These are phyloP conservation scores for Polypterus senegalus DNA, from an alignment of 2,113 vertebrate genomes.

Conservation along the genomic window DNA sequence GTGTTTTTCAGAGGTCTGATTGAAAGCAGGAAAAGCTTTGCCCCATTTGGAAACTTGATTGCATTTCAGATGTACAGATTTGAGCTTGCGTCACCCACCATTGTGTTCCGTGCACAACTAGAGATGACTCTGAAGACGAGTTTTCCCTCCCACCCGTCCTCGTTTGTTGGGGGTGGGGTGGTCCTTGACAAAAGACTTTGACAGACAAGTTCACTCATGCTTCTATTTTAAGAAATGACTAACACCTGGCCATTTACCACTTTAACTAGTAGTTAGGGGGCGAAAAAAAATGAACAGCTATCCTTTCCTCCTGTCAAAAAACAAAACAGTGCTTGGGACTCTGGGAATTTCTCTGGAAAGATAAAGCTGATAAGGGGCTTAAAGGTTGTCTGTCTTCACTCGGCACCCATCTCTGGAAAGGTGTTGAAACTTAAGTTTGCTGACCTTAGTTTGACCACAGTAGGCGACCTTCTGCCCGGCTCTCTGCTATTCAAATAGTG, in stretches of 20 bases:
- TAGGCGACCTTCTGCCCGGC: not conserved
- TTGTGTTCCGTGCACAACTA: no score
- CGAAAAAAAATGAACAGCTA: not conserved
- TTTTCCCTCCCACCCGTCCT: no score
- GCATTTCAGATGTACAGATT: no score
- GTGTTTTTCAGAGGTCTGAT: no score
- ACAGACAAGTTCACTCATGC: not conserved
- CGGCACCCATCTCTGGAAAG: conserved; percentile 3
- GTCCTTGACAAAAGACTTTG: not conserved
- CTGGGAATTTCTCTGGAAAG: not conserved
- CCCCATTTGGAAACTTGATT: no score
- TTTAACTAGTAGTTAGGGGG: not conserved
- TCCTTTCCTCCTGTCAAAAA: not conserved
- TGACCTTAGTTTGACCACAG: not conserved
- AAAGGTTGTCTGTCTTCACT: conserved; percentile 11
- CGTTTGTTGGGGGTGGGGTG: no score
- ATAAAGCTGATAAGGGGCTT: conserved; percentile 1
- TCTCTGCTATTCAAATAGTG: no score
- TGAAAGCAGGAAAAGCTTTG: no score
- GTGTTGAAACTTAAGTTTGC: conserved; percentile 4
- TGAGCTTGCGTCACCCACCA: no score
- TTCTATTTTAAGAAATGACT: not conserved
- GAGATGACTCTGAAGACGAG: no score
- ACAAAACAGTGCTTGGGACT: not conserved
- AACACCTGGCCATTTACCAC: not conserved